Percentiles rank a stretch among this genome's conserved stretches.
Evolutionary conservation across 2,113 vertebrate genomes (phyloP).

Genomic region (Furnarius figulus): DNA sequence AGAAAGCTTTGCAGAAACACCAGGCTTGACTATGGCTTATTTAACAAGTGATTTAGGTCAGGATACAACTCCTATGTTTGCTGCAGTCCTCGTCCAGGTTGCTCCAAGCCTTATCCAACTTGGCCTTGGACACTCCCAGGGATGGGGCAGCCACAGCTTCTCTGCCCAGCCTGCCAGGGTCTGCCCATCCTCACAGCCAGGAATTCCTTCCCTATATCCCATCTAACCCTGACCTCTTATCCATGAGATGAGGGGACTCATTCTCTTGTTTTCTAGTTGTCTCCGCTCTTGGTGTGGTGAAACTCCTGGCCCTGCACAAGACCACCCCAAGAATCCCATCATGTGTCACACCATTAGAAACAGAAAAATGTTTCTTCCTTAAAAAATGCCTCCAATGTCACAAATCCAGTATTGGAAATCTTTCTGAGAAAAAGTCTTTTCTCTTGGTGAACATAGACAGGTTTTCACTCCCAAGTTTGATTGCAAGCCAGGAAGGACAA

Average conservation of each 20-base stretch:
- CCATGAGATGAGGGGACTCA: not conserved
- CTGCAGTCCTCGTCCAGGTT: not conserved
- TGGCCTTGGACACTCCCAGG: not conserved
- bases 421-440: not conserved
- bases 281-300: fast-evolving
- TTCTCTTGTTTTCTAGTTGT: not conserved
- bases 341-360: not conserved
- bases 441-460: not conserved
- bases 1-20: not conserved
- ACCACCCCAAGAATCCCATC: not conserved
- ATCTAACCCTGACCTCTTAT: not conserved
- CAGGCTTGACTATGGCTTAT: not conserved
- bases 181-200: not conserved
- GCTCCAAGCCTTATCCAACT: not conserved
- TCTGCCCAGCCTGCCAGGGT: not conserved
- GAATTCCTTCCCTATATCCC: not conserved
- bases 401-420: not conserved
- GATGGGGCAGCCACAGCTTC: not conserved
- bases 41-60: not conserved
- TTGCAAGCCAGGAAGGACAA: constrained; percentile 15
- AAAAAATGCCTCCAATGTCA: not conserved
- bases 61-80: not conserved
- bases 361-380: not conserved
- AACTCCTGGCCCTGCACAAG: not conserved
- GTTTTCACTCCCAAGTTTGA: not conserved